Evolutionary conservation across 2,797 vertebrate genomes (phyloP).

Genomic region (Clarias platycephalus): DNA sequence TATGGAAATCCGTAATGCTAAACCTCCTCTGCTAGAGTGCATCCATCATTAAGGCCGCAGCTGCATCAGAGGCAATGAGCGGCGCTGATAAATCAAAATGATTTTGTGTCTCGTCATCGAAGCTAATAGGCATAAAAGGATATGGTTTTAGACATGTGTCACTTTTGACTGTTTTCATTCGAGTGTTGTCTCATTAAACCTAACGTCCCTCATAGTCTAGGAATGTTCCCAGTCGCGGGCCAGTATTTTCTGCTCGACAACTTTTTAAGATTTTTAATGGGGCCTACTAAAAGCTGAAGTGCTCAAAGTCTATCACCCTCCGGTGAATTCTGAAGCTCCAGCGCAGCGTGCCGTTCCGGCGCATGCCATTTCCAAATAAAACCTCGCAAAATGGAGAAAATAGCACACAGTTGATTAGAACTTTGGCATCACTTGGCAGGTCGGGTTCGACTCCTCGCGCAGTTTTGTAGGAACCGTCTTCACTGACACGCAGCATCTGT

Average conservation of each 20-base stretch:
- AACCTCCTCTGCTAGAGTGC: conserved; percentile 34
- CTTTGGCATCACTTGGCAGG: conserved; percentile 52
- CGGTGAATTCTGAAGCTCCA: conserved; percentile 43
- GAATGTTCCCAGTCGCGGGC: conserved; percentile 58
- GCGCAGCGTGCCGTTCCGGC: conserved; percentile 16
- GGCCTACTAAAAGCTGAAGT: conserved; percentile 51
- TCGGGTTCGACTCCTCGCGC: conserved; percentile 49
- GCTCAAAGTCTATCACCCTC: conserved; percentile 54
- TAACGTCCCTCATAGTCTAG: conserved; percentile 58
- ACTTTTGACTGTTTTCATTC: conserved; percentile 54
- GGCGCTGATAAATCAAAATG: neutral
- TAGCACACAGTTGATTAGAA: conserved; percentile 64
- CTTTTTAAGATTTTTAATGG: conserved; percentile 60
- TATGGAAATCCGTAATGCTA: conserved; percentile 50
- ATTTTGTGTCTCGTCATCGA: conserved; percentile 43
- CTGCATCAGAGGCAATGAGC: conserved; percentile 8
- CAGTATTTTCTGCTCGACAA: conserved; percentile 59
- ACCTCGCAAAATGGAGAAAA: conserved; percentile 54
- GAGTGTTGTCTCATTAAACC: conserved; percentile 56
- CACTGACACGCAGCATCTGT: conserved; percentile 55
- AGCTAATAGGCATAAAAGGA: conserved; percentile 42
- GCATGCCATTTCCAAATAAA: conserved; percentile 60
- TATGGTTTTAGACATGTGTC: conserved; percentile 43
- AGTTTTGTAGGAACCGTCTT: conserved; percentile 54
- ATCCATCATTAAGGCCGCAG: conserved; percentile 16